phyloP scores from a whole-genome alignment of 2,113 vertebrate genomes.

The Aptenodytes patagonicus region DNA sequence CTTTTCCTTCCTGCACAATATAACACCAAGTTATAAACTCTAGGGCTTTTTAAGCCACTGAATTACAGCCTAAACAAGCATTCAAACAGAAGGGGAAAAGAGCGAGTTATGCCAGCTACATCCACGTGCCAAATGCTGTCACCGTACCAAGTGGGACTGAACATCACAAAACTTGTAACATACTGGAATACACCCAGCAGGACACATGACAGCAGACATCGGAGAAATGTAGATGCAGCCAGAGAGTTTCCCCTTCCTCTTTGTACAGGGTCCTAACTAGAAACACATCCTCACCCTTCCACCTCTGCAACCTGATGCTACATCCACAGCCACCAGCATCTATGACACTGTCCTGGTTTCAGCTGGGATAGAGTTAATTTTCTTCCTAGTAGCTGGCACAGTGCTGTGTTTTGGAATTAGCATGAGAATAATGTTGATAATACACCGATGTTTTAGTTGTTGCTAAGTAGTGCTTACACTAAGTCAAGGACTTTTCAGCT shows the following conservation, averaged over 20 bases:
- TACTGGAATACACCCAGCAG: background rate
- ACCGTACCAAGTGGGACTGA: background rate
- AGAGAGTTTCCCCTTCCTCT: background rate
- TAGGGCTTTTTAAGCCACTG: background rate
- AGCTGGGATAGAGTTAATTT: no score
- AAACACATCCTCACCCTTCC: background rate
- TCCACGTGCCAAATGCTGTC: background rate
- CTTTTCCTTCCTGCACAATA: background rate
- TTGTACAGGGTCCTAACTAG: background rate
- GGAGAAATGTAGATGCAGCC: rapidly evolving
- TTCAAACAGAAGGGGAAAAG: background rate
- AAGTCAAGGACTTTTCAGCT: no score
- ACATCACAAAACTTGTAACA: background rate
- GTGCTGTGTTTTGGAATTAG: no score
- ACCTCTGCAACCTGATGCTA: rapidly evolving
- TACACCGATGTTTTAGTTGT: no score
- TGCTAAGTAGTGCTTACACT: no score
- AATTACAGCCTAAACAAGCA: background rate
- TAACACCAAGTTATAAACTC: background rate
- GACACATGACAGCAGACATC: rapidly evolving
- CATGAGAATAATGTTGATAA: no score
- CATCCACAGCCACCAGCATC: background rate
- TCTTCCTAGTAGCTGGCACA: no score
- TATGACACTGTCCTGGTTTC: no score
- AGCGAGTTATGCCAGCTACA: background rate